Evolutionary conservation across 1,140 invertebrate genomes (phyloP).

Genomic region (Schlechtendalia chinensis): DNA sequence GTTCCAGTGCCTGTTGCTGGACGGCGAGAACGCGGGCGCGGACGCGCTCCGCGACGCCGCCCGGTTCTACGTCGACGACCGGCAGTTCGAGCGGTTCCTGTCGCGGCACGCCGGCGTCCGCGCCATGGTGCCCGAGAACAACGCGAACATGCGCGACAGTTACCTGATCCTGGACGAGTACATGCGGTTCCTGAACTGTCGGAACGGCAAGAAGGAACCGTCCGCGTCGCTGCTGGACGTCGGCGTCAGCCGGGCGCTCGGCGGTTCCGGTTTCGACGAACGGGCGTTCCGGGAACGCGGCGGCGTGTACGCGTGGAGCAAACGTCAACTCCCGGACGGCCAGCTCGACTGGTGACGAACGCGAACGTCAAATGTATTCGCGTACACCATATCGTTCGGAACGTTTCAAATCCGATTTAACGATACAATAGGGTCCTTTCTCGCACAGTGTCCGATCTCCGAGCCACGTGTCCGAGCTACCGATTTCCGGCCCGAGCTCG

Average conservation of each 20-base stretch:
- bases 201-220: constrained; percentile 57
- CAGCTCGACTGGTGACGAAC: background rate
- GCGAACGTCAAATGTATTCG: too few relatives aligned
- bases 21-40: constrained; percentile 59
- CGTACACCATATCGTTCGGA: too few relatives aligned
- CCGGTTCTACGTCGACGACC: constrained; percentile 57
- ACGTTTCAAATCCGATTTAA: too few relatives aligned
- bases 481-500: too few relatives aligned
- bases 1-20: constrained; percentile 59
- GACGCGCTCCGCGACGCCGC: constrained; percentile 58
- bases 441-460: too few relatives aligned
- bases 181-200: constrained; percentile 61
- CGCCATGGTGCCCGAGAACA: constrained; percentile 60
- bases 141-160: constrained; percentile 59
- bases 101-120: constrained; percentile 53
- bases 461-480: too few relatives aligned
- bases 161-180: constrained; percentile 61
- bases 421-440: too few relatives aligned
- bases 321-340: constrained; percentile 47
- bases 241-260: constrained; percentile 57
- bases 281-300: constrained; percentile 59
- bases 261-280: constrained; percentile 59
- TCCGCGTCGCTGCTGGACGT: constrained; percentile 59
- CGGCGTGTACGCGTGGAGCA: constrained; percentile 60
- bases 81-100: constrained; percentile 58